These are phyloP conservation scores for Leucophora obtusa DNA, from an alignment of 2,888 invertebrate genomes.

Conservation along the genomic window DNA sequence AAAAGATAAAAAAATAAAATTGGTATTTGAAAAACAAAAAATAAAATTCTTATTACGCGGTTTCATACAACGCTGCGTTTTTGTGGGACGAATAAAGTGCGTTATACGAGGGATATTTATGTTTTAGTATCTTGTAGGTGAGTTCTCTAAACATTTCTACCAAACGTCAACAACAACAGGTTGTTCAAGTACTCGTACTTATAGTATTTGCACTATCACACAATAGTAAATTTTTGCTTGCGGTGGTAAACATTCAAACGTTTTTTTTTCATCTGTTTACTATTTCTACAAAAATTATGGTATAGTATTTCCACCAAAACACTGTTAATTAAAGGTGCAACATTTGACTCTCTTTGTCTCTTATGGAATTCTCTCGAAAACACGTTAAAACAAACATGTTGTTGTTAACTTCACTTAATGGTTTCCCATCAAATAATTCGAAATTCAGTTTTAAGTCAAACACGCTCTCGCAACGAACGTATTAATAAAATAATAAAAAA, in stretches of 20 bases:
- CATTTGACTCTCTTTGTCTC: background rate
- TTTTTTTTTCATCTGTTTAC: background rate
- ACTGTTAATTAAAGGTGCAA: background rate
- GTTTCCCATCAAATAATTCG: slow-evolving; percentile 34
- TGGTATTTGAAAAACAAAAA: no score
- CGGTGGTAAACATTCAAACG: background rate
- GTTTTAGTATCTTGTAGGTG: background rate
- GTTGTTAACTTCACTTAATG: slow-evolving; percentile 38
- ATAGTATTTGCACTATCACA: background rate
- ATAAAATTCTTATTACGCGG: no score
- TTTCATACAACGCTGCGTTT: no score
- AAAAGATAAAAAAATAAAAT: no score
- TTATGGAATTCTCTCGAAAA: slow-evolving; percentile 9
- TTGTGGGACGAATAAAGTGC: no score
- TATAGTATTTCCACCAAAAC: background rate
- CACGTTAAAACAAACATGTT: background rate
- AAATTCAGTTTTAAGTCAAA: slow-evolving; percentile 65
- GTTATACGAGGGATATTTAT: no score
- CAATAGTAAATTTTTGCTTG: background rate
- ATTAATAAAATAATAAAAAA: slow-evolving; percentile 15
- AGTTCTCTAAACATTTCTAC: background rate
- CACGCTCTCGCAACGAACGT: slow-evolving; percentile 64
- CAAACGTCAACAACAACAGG: slow-evolving; percentile 16
- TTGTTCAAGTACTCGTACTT: slow-evolving; percentile 4
- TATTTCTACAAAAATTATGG: background rate